phyloP scores from a whole-genome alignment of 2,113 vertebrate genomes.

The Pteruthius melanotis region DNA sequence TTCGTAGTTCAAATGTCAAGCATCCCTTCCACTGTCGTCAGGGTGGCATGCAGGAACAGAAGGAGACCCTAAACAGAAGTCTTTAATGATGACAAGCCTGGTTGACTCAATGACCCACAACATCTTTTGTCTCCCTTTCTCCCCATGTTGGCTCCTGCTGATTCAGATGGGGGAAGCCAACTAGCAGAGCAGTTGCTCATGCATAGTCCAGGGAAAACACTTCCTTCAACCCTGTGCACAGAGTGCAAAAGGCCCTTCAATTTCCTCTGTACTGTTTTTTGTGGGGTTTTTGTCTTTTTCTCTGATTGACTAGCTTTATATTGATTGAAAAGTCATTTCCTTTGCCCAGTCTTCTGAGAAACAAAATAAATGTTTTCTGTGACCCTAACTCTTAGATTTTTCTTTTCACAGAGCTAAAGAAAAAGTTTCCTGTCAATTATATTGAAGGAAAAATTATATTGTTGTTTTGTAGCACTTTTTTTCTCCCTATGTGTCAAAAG shows the following conservation, averaged over 20 bases:
- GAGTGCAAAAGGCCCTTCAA: constrained; percentile 33
- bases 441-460: constrained; percentile 57
- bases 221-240: neutral
- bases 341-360: constrained; percentile 61
- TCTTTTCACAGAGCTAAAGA: constrained; percentile 25
- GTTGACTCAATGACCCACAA: constrained; percentile 53
- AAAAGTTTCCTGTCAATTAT: constrained; percentile 55
- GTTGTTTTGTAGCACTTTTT: constrained; percentile 46
- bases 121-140: constrained; percentile 45
- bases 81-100: constrained; percentile 59
- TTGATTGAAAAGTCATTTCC: constrained; percentile 59
- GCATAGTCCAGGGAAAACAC: constrained; percentile 6
- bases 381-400: constrained; percentile 51
- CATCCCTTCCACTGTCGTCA: constrained; percentile 5
- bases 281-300: neutral
- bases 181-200: constrained; percentile 19
- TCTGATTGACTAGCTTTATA: constrained; percentile 57
- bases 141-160: constrained; percentile 20
- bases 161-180: neutral
- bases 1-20: constrained; percentile 58
- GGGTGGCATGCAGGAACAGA: constrained; percentile 42
- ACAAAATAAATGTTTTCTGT: constrained; percentile 62
- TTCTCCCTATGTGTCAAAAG: constrained; percentile 65
- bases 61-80: neutral
- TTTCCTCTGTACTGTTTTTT: constrained; percentile 32